Percentiles rank a stretch among this genome's conserved stretches.
Evolutionary conservation across 2,888 invertebrate genomes (phyloP).

Genomic region (Steinernema carpocapsae): DNA sequence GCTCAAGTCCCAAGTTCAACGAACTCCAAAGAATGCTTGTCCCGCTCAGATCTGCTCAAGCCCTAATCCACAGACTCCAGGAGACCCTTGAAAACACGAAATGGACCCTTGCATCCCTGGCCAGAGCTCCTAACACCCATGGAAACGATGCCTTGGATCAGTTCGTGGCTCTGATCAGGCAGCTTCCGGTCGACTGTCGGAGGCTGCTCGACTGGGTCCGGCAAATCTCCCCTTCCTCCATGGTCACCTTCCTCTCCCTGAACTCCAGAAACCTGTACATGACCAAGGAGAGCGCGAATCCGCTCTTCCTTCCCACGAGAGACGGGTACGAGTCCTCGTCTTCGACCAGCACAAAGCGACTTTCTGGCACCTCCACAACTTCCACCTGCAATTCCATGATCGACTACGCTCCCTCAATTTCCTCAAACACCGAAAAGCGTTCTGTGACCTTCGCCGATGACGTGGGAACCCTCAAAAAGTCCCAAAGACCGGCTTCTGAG

Average conservation of each 20-base stretch:
- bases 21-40: slow-evolving; percentile 4
- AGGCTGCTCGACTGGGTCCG: slow-evolving; percentile 85
- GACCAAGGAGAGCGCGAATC: slow-evolving; percentile 9
- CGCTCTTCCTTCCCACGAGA: not conserved
- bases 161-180: slow-evolving; percentile 82
- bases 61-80: slow-evolving; percentile 72
- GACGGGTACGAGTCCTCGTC: slow-evolving; percentile 20
- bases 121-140: slow-evolving; percentile 70
- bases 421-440: slow-evolving; percentile 28
- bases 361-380: slow-evolving; percentile 41
- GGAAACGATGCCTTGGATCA: slow-evolving; percentile 77
- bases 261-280: not conserved
- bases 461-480: not conserved
- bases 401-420: slow-evolving; percentile 11
- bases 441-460: slow-evolving; percentile 28
- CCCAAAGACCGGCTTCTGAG: slow-evolving; percentile 20
- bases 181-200: slow-evolving; percentile 81
- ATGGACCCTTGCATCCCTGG: slow-evolving; percentile 79
- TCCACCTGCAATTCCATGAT: slow-evolving; percentile 37
- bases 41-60: slow-evolving; percentile 44
- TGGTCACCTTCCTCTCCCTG: slow-evolving; percentile 19
- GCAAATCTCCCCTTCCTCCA: slow-evolving; percentile 19
- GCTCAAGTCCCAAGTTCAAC: slow-evolving; percentile 42
- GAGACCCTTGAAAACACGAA: slow-evolving; percentile 81
- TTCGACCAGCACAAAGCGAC: not conserved